phyloP scores from a whole-genome alignment of 2,113 vertebrate genomes.

The Scortum barcoo region DNA sequence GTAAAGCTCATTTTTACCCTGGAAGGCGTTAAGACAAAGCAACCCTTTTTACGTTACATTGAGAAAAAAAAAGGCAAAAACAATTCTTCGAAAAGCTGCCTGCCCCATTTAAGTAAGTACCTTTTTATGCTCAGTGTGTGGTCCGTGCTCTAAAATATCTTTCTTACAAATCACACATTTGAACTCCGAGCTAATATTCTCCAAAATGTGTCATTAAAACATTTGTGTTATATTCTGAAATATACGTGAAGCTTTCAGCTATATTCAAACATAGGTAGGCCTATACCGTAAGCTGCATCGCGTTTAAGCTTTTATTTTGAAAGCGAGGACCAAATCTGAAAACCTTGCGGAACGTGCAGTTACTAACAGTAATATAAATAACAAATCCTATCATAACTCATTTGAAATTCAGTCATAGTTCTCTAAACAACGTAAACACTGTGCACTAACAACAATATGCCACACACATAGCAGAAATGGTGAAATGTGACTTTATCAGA shows the following conservation, averaged over 20 bases:
- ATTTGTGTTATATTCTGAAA: neutral
- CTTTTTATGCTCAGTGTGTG: neutral
- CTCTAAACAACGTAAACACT: neutral
- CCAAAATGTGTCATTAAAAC: neutral
- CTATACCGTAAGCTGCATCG: too few relatives aligned
- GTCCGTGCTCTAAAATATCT: neutral
- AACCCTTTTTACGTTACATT: neutral
- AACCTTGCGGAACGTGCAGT: neutral
- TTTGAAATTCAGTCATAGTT: neutral
- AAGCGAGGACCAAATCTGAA: neutral
- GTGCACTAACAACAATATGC: neutral
- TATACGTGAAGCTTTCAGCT: neutral
- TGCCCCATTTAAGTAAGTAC: neutral
- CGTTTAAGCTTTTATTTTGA: constrained; percentile 38
- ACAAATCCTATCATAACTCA: neutral
- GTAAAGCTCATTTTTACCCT: constrained; percentile 10
- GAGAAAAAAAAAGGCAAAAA: neutral
- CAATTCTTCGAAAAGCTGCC: neutral
- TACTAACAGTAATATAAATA: neutral
- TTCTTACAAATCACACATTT: neutral
- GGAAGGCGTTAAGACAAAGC: neutral
- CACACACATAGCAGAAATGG: neutral
- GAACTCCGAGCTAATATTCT: too few relatives aligned
- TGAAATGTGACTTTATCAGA: neutral
- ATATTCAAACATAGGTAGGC: neutral